Conservation (phyloP, 2,113 vertebrate species). For the Maccullochella peelii region DNA sequence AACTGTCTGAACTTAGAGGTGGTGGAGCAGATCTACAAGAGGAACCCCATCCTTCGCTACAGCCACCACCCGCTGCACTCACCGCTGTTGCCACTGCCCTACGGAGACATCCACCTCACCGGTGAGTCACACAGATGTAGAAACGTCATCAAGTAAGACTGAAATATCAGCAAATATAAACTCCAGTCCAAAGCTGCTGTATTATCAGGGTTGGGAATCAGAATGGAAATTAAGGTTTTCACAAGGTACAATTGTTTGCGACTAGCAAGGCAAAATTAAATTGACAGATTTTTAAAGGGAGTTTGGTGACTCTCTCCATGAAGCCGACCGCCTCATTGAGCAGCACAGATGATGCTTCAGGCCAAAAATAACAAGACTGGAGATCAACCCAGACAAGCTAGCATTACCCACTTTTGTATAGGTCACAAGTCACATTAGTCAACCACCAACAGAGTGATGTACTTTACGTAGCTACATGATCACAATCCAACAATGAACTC, state of each 20-base stretch:
- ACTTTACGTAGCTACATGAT: neutral
- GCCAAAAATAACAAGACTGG: too few relatives aligned
- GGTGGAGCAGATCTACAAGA: constrained; percentile 96
- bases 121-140: constrained; percentile 78
- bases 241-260: neutral
- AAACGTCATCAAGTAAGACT: neutral
- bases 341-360: too few relatives aligned
- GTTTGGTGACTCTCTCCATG: too few relatives aligned
- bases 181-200: neutral
- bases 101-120: constrained; percentile 92
- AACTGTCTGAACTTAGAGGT: constrained; percentile 96
- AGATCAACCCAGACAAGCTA: too few relatives aligned
- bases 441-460: neutral
- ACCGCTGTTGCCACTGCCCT: constrained; percentile 93
- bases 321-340: too few relatives aligned
- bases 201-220: neutral
- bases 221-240: too few relatives aligned
- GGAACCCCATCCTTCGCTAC: constrained; percentile 97
- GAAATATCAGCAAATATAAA: neutral
- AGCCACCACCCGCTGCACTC: constrained; percentile 95
- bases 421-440: too few relatives aligned
- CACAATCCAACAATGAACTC: neutral
- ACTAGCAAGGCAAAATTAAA: neutral
- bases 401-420: too few relatives aligned
- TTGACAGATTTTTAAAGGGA: too few relatives aligned